A percentile compares a stretch with the other conserved stretches of the same genome.
These are phyloP conservation scores for Trisateles emortualis DNA, from an alignment of 2,888 invertebrate genomes.

Conservation along the genomic window DNA sequence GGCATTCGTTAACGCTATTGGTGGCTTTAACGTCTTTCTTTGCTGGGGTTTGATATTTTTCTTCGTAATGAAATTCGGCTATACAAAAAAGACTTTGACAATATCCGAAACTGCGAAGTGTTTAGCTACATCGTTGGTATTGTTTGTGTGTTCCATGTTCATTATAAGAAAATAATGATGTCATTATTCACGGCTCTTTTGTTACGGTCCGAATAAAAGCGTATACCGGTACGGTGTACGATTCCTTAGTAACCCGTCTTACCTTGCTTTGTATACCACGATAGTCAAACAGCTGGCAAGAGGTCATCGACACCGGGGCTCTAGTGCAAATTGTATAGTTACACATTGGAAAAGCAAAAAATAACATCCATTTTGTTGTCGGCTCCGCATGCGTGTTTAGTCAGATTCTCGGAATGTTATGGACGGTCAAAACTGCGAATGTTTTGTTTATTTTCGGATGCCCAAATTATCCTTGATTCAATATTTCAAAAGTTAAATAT, in stretches of 20 bases:
- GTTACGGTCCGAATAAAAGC: conserved; percentile 77
- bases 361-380: conserved; percentile 72
- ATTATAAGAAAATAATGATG: conserved; percentile 78
- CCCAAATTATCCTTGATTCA: conserved; percentile 54
- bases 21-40: conserved; percentile 44
- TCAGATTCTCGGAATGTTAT: conserved; percentile 64
- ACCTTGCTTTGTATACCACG: conserved; percentile 67
- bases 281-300: conserved; percentile 83
- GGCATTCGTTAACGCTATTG: conserved; percentile 48
- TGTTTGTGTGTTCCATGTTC: conserved; percentile 61
- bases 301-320: conserved; percentile 77
- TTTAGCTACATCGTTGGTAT: conserved; percentile 49
- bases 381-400: conserved; percentile 62
- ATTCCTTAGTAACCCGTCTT: conserved; percentile 78
- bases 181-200: conserved; percentile 82
- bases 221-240: conserved; percentile 71
- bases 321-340: conserved; percentile 84
- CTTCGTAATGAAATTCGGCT: conserved; percentile 22
- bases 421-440: conserved; percentile 64
- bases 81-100: conserved; percentile 31
- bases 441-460: conserved; percentile 54
- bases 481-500: conserved; percentile 32
- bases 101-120: conserved; percentile 40
- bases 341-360: conserved; percentile 77
- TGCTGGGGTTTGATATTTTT: conserved; percentile 36